Evolutionary conservation across 1,140 invertebrate species (phyloP).

Genomic region (Hycleus cichorii): DNA sequence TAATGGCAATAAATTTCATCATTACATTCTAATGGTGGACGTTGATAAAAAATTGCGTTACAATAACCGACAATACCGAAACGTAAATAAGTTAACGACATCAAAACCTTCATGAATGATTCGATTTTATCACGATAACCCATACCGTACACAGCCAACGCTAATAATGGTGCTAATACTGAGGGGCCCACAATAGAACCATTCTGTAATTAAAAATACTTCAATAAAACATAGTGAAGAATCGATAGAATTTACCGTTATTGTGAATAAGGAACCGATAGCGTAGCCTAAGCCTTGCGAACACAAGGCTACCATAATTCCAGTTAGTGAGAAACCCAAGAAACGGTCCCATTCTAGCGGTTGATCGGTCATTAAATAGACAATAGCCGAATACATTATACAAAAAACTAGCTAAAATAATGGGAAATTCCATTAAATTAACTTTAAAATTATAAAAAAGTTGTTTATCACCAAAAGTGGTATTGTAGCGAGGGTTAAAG

Average conservation of each 20-base stretch:
- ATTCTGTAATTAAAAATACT: conserved; percentile 31
- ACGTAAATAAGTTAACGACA: conserved; percentile 50
- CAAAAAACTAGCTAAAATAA: conserved; percentile 41
- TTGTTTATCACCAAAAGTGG: conserved; percentile 56
- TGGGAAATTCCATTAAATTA: conserved; percentile 42
- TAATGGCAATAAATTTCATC: conserved; percentile 54
- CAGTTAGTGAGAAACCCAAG: conserved; percentile 31
- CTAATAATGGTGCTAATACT: conserved; percentile 37
- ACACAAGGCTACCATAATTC: conserved; percentile 33
- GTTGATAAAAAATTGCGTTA: conserved; percentile 46
- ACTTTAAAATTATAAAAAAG: conserved; percentile 5
- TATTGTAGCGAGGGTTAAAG: conserved; percentile 65
- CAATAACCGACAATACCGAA: conserved; percentile 49
- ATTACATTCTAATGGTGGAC: conserved; percentile 40
- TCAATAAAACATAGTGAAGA: background rate
- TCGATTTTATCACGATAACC: conserved; percentile 41
- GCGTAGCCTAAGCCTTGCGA: conserved; percentile 43
- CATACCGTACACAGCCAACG: conserved; percentile 42
- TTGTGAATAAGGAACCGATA: conserved; percentile 42
- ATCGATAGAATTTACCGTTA: conserved; percentile 33
- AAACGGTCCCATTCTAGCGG: conserved; percentile 40
- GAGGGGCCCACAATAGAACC: conserved; percentile 41
- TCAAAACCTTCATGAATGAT: conserved; percentile 48
- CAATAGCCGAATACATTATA: conserved; percentile 37
- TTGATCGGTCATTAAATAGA: conserved; percentile 40